These are phyloP conservation scores for Atta cephalotes DNA, from an alignment of 1,140 invertebrate genomes.

Conservation along the genomic window DNA sequence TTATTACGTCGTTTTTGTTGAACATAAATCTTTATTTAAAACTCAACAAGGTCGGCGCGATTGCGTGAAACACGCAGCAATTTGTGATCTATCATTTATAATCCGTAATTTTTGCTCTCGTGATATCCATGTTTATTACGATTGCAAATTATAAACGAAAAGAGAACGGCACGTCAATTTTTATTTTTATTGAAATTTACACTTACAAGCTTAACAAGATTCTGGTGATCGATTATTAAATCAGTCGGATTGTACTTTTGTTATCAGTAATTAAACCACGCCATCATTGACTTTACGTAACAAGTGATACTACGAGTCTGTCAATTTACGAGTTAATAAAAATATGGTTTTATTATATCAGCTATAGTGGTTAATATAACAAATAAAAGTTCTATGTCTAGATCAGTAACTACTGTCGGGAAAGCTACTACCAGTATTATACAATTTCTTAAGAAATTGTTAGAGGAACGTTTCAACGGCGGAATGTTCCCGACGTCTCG, in stretches of 20 bases:
- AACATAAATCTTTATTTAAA: neutral
- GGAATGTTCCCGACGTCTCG: conserved; percentile 57
- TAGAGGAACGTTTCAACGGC: conserved; percentile 38
- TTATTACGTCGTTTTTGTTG: neutral
- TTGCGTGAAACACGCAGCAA: conserved; percentile 25
- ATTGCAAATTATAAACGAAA: conserved; percentile 24
- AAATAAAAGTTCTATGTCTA: neutral
- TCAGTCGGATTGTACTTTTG: conserved; percentile 28
- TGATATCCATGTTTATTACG: conserved; percentile 45
- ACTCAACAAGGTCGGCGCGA: neutral
- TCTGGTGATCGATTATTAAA: conserved; percentile 49
- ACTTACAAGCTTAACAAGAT: conserved; percentile 40
- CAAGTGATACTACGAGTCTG: neutral
- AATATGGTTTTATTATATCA: neutral
- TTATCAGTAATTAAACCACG: conserved; percentile 32
- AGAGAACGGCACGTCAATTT: neutral
- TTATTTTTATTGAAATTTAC: conserved; percentile 6
- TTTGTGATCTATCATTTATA: conserved; percentile 10
- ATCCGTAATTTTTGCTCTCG: conserved; percentile 40
- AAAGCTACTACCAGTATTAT: neutral
- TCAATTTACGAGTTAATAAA: conserved; percentile 20
- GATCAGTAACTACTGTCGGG: neutral
- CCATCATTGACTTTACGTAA: conserved; percentile 51
- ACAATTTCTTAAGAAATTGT: conserved; percentile 25
- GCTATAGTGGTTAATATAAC: neutral